Evolutionary conservation across 2,797 vertebrate genomes (phyloP).

Genomic region (Rhabdophis nuchalis): DNA sequence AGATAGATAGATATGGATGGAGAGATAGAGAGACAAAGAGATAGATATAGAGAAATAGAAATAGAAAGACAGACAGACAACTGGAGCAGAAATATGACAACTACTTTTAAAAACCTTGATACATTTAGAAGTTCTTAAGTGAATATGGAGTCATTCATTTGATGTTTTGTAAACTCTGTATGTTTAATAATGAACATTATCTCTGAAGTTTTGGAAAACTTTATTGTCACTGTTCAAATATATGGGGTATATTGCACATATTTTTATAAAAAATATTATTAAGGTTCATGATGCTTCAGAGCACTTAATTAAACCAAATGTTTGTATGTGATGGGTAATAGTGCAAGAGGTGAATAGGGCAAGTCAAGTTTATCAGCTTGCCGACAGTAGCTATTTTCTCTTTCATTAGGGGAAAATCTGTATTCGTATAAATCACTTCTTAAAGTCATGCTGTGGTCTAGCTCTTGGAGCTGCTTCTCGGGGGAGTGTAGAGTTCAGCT

Average conservation of each 20-base stretch:
- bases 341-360: background rate
- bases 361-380: background rate
- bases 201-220: background rate
- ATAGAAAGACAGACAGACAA: background rate
- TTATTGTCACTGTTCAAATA: constrained; percentile 10
- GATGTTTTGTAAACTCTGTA: background rate
- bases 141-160: background rate
- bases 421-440: constrained; percentile 22
- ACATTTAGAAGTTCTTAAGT: background rate
- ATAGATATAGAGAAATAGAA: too few species aligned
- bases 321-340: constrained; percentile 14
- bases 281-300: background rate
- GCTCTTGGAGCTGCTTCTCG: background rate
- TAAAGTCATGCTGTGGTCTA: background rate
- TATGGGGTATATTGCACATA: background rate
- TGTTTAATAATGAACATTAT: background rate
- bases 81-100: background rate
- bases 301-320: constrained; percentile 13
- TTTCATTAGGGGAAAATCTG: background rate
- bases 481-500: background rate
- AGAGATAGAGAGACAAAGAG: background rate
- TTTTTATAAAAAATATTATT: background rate
- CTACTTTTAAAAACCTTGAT: background rate
- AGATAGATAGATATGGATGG: background rate
- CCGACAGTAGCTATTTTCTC: constrained; percentile 17